Conservation (phyloP, 1,140 invertebrate genomes). For the Aphaenogaster rudis region DNA sequence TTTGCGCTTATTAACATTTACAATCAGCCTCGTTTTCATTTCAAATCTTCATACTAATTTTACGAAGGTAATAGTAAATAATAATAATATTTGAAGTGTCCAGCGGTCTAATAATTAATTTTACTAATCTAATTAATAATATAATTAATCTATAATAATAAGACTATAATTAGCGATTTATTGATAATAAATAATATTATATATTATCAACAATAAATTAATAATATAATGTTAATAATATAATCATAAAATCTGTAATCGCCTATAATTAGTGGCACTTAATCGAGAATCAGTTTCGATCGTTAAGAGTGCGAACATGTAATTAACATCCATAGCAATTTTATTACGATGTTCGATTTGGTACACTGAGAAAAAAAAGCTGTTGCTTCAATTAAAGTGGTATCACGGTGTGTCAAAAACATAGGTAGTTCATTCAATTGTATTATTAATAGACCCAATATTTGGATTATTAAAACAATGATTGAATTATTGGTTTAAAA, state of each 20-base stretch:
- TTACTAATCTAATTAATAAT: constrained; percentile 45
- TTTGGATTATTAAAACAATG: too few relatives aligned
- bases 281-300: constrained; percentile 23
- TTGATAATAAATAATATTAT: not conserved
- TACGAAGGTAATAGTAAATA: not conserved
- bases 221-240: constrained; percentile 30
- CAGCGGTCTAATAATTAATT: constrained; percentile 15
- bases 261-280: constrained; percentile 3
- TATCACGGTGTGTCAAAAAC: too few relatives aligned
- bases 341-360: not conserved
- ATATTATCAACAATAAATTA: constrained; percentile 33
- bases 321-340: not conserved
- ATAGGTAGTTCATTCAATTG: too few relatives aligned
- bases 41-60: constrained; percentile 11
- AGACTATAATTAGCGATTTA: constrained; percentile 27
- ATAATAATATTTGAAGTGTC: not conserved
- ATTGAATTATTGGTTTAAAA: too few relatives aligned
- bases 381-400: too few relatives aligned
- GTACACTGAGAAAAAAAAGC: too few relatives aligned
- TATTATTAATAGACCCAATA: too few relatives aligned
- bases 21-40: not conserved
- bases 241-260: constrained; percentile 42
- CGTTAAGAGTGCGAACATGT: not conserved
- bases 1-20: not conserved
- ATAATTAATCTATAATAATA: constrained; percentile 3